Conservation (phyloP, 2,797 vertebrate genomes). For the Hemitrygon akajei region DNA sequence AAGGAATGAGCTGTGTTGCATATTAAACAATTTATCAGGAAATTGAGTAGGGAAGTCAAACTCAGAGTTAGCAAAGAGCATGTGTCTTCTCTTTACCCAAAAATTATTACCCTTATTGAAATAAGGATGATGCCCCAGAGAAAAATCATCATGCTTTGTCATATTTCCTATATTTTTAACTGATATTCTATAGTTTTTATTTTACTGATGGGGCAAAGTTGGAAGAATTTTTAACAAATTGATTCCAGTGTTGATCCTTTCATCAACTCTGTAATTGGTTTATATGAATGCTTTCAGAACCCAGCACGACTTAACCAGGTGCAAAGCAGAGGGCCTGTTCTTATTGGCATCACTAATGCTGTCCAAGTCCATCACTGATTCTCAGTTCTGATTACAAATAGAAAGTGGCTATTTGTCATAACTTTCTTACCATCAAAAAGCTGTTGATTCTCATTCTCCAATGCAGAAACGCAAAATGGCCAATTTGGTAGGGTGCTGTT, state of each 20-base stretch:
- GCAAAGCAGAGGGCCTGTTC: background rate
- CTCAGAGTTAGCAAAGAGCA: background rate
- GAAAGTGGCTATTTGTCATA: background rate
- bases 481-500: background rate
- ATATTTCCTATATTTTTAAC: background rate
- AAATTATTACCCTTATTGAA: background rate
- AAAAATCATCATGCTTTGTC: background rate
- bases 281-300: background rate
- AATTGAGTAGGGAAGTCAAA: background rate
- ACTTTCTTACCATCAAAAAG: background rate
- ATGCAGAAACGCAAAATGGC: background rate
- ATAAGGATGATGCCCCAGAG: background rate
- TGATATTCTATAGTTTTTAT: background rate
- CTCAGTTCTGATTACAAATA: background rate
- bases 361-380: background rate
- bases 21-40: slow-evolving; percentile 19
- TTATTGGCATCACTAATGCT: background rate
- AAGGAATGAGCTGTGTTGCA: background rate
- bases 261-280: background rate
- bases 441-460: background rate
- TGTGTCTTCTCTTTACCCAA: background rate
- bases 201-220: background rate
- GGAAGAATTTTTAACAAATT: background rate
- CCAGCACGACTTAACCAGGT: background rate
- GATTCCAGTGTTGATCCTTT: background rate